phyloP scores from a whole-genome alignment of 1,140 invertebrate genomes.

The Tetramorium simillimum region DNA sequence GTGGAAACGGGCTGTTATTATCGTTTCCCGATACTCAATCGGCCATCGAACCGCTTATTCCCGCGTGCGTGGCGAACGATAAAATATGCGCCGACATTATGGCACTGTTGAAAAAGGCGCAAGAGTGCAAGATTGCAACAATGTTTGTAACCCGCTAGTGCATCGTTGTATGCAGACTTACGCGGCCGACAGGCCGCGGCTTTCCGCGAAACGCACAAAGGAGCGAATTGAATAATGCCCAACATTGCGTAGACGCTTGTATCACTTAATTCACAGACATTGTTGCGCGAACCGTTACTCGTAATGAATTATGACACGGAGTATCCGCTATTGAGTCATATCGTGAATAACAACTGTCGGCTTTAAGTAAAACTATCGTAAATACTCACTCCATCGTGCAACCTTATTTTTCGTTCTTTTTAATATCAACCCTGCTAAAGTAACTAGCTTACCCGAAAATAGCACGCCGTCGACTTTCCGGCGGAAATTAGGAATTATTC shows the following conservation, averaged over 20 bases:
- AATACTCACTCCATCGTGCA: background rate
- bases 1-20: slow-evolving; percentile 61
- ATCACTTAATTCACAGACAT: slow-evolving; percentile 45
- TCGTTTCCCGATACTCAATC: slow-evolving; percentile 60
- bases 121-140: slow-evolving; percentile 36
- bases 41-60: slow-evolving; percentile 39
- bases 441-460: background rate
- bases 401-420: background rate
- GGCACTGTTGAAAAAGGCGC: slow-evolving; percentile 13
- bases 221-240: slow-evolving; percentile 45
- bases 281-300: slow-evolving; percentile 25
- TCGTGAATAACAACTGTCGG: slow-evolving; percentile 11
- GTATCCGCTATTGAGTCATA: slow-evolving; percentile 3
- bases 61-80: slow-evolving; percentile 43
- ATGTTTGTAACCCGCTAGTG: slow-evolving; percentile 26
- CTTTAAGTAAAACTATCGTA: background rate
- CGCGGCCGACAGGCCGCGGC: slow-evolving; percentile 2
- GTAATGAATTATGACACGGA: slow-evolving; percentile 17
- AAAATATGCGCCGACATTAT: slow-evolving; percentile 35
- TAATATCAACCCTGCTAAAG: background rate
- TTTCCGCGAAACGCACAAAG: slow-evolving; percentile 55
- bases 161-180: slow-evolving; percentile 39
- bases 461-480: background rate
- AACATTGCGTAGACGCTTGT: background rate
- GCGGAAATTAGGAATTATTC: background rate